Percentiles rank a stretch among this genome's conserved stretches.
These are phyloP conservation scores for Solea senegalensis DNA, from an alignment of 2,113 vertebrate species.

Conservation along the genomic window DNA sequence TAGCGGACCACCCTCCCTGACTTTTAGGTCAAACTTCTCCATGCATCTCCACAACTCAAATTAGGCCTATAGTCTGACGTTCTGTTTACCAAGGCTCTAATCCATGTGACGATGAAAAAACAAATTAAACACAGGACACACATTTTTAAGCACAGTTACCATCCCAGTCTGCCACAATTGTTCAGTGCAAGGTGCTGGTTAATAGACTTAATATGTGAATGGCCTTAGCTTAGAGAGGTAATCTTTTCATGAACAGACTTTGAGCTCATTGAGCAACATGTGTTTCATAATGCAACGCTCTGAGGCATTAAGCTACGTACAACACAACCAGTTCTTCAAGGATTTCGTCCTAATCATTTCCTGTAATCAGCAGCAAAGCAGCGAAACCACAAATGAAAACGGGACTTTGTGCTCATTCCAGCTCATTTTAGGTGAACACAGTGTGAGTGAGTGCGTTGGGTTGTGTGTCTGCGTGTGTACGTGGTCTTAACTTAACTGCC, in stretches of 20 bases:
- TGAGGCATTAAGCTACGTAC: slow-evolving; percentile 52
- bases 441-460: slow-evolving; percentile 8
- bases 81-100: neutral
- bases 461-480: neutral
- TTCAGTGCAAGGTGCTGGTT: slow-evolving; percentile 20
- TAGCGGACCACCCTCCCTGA: neutral
- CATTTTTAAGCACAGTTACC: neutral
- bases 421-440: slow-evolving; percentile 30
- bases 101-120: slow-evolving; percentile 4
- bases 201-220: slow-evolving; percentile 52
- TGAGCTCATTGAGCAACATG: slow-evolving; percentile 71
- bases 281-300: slow-evolving; percentile 67
- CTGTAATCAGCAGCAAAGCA: slow-evolving; percentile 70
- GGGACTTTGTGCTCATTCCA: slow-evolving; percentile 46
- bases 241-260: slow-evolving; percentile 70
- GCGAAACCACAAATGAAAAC: slow-evolving; percentile 53
- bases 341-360: slow-evolving; percentile 74
- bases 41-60: neutral
- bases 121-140: neutral
- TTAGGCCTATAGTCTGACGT: neutral
- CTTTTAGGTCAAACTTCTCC: no score
- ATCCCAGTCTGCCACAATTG: slow-evolving; percentile 26
- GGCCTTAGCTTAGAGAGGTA: slow-evolving; percentile 59
- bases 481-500: slow-evolving; percentile 8
- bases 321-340: slow-evolving; percentile 57